These are phyloP conservation scores for Bombus impatiens DNA, from an alignment of 1,140 invertebrate species.

Conservation along the genomic window DNA sequence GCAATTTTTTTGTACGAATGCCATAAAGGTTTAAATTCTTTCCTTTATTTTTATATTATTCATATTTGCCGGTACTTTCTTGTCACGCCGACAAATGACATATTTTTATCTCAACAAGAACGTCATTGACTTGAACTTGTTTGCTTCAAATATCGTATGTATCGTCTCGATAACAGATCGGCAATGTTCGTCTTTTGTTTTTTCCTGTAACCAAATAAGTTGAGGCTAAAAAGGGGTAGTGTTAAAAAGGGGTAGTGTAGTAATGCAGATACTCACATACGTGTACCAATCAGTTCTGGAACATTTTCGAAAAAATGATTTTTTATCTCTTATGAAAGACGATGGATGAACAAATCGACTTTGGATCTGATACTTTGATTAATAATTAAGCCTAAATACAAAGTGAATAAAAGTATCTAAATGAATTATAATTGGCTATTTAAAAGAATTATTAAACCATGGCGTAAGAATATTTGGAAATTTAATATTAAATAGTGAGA, in stretches of 20 bases:
- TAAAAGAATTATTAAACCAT: neutral
- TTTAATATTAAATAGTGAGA: neutral
- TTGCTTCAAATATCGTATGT: neutral
- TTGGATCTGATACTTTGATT: no score
- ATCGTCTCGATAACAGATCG: neutral
- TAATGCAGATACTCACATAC: neutral
- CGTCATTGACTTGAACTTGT: neutral
- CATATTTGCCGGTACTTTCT: no score
- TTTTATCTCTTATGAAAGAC: neutral
- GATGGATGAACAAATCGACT: neutral
- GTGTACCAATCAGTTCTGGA: neutral
- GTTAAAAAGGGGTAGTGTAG: neutral
- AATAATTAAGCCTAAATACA: no score
- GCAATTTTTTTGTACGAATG: no score
- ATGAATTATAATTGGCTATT: neutral
- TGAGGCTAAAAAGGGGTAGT: no score
- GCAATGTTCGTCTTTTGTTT: no score
- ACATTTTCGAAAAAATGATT: neutral
- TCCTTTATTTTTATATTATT: no score
- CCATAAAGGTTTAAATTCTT: no score
- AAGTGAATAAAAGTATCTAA: neutral
- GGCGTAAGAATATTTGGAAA: neutral
- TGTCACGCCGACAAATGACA: neutral
- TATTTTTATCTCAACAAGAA: neutral
- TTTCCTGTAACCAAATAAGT: neutral